Percentiles rank a stretch among this genome's conserved stretches.
phyloP scores from a whole-genome alignment of 2,888 invertebrate species.

The Hydropsyche betteni region DNA sequence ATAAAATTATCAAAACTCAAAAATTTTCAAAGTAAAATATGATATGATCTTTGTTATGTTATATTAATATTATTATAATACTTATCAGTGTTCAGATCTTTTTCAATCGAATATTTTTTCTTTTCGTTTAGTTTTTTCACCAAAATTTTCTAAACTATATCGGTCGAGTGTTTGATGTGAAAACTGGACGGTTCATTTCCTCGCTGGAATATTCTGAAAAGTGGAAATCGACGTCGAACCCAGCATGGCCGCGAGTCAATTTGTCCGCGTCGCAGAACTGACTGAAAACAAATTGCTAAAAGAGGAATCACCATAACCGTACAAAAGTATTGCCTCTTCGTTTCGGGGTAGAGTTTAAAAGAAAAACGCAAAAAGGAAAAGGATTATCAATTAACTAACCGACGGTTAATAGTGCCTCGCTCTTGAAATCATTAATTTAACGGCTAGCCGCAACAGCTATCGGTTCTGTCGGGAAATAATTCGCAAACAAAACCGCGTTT shows the following conservation, averaged over 20 bases:
- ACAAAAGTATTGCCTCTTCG: constrained; percentile 18
- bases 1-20: too few relatives aligned
- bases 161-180: constrained; percentile 2
- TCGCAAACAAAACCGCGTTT: too few relatives aligned
- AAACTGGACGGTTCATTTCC: constrained; percentile 8
- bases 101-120: background rate
- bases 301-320: constrained; percentile 27
- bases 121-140: background rate
- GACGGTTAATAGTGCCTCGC: constrained; percentile 19
- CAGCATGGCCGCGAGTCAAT: constrained; percentile 11
- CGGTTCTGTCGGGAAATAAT: too few relatives aligned
- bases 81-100: too few relatives aligned
- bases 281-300: constrained; percentile 30
- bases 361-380: constrained; percentile 5
- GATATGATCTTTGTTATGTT: background rate
- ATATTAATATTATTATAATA: too few relatives aligned
- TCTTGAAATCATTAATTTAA: background rate
- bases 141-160: background rate
- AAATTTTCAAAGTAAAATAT: background rate
- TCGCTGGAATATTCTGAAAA: constrained; percentile 4
- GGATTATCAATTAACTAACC: constrained; percentile 31
- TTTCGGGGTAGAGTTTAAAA: too few relatives aligned
- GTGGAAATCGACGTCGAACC: constrained; percentile 24
- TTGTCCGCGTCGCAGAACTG: constrained; percentile 27
- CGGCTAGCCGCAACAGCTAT: too few relatives aligned